Percentiles rank a stretch among this genome's conserved stretches.
phyloP scores from a whole-genome alignment of 2,888 invertebrate species.

The Brachyptera putata region DNA sequence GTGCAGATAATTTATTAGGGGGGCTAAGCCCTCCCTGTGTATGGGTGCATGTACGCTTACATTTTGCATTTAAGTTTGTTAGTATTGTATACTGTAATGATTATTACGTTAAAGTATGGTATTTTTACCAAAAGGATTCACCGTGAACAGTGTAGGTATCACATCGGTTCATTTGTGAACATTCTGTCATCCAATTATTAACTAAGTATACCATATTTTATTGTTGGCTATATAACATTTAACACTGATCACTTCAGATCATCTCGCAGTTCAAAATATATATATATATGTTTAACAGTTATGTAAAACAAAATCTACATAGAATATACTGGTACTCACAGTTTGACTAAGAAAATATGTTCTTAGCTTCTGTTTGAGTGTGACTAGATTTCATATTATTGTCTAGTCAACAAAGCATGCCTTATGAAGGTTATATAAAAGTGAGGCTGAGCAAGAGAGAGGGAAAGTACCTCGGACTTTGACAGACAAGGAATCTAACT shows the following conservation, averaged over 20 bases:
- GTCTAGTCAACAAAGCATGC: background rate
- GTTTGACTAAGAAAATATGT: too few species aligned
- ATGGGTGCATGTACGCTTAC: constrained; percentile 31
- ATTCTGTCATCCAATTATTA: constrained; percentile 24
- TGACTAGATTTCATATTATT: background rate
- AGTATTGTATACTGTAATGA: constrained; percentile 49
- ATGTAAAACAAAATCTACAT: background rate
- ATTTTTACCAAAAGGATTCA: constrained; percentile 31
- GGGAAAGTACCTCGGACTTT: too few species aligned
- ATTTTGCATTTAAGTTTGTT: constrained; percentile 40
- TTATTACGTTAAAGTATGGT: constrained; percentile 34
- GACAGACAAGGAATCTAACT: too few species aligned
- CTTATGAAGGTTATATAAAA: too few species aligned
- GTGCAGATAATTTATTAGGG: constrained; percentile 29
- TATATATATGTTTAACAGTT: background rate
- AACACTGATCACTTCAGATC: constrained; percentile 16
- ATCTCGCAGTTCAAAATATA: background rate
- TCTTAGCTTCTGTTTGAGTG: background rate
- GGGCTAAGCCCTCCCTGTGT: constrained; percentile 29
- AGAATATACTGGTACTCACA: too few species aligned
- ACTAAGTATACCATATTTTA: constrained; percentile 31
- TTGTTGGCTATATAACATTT: constrained; percentile 30
- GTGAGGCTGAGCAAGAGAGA: too few species aligned
- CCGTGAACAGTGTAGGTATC: constrained; percentile 28
- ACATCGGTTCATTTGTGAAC: constrained; percentile 7